phyloP scores from a whole-genome alignment of 2,113 vertebrate species.

The Odontesthes bonariensis region DNA sequence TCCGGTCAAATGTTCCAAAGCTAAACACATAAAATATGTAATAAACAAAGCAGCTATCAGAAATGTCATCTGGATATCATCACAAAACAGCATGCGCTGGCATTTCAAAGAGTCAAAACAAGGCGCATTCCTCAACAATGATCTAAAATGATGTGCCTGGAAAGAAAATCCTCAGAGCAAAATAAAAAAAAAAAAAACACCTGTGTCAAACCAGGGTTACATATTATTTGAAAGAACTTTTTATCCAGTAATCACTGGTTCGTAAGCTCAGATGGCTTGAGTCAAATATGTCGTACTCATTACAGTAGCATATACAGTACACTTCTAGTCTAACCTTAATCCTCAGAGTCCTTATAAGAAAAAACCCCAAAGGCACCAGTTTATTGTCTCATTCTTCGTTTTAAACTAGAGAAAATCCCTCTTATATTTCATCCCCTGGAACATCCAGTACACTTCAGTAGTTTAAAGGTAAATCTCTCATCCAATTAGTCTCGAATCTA shows the following conservation, averaged over 20 bases:
- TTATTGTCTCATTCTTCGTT: neutral
- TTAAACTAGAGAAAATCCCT: slow-evolving; percentile 11
- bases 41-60: slow-evolving; percentile 25
- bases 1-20: slow-evolving; percentile 8
- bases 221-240: neutral
- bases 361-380: neutral
- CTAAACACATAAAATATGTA: slow-evolving; percentile 3
- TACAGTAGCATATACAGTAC: neutral
- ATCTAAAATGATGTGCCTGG: slow-evolving; percentile 50
- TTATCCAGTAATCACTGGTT: slow-evolving; percentile 9
- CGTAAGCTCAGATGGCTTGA: neutral
- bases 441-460: neutral
- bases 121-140: slow-evolving; percentile 70
- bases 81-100: slow-evolving; percentile 13
- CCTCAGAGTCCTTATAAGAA: slow-evolving; percentile 1
- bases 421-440: slow-evolving; percentile 2
- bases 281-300: slow-evolving; percentile 12
- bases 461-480: neutral
- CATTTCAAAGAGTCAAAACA: slow-evolving; percentile 55
- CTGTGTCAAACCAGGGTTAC: slow-evolving; percentile 41
- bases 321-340: neutral
- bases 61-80: slow-evolving; percentile 50
- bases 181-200: slow-evolving; percentile 24
- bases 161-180: slow-evolving; percentile 30
- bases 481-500: slow-evolving; percentile 5